Percentiles rank a stretch among this genome's conserved stretches.
Conservation (phyloP, 2,888 invertebrate species). For the Ctenicera cuprea region DNA sequence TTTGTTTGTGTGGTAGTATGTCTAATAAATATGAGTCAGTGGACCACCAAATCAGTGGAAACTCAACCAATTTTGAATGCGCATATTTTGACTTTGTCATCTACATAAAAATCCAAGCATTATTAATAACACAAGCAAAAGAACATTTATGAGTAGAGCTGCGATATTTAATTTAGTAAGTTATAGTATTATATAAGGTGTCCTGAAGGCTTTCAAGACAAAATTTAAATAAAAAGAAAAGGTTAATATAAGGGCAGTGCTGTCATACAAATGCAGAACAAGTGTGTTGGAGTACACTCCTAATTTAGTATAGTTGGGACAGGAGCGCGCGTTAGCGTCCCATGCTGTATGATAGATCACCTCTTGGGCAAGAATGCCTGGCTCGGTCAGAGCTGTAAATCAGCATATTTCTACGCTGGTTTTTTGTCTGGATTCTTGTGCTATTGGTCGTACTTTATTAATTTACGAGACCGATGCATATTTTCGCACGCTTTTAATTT, state of each 20-base stretch:
- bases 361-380: constrained; percentile 44
- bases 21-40: too few species aligned
- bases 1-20: too few species aligned
- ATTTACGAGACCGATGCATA: constrained; percentile 51
- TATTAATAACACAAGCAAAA: too few species aligned
- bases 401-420: constrained; percentile 51
- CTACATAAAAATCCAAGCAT: too few species aligned
- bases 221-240: neutral
- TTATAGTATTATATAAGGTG: neutral
- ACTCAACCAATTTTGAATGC: too few species aligned
- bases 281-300: constrained; percentile 47
- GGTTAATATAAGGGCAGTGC: constrained; percentile 26
- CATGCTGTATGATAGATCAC: constrained; percentile 48
- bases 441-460: constrained; percentile 53
- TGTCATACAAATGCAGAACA: constrained; percentile 40
- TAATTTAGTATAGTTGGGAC: constrained; percentile 49
- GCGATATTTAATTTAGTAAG: neutral
- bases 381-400: constrained; percentile 50
- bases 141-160: too few species aligned
- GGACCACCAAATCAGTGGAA: too few species aligned
- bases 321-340: constrained; percentile 47
- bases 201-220: neutral
- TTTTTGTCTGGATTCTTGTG: constrained; percentile 48
- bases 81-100: too few species aligned
- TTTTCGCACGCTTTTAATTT: constrained; percentile 54